These are phyloP conservation scores for Phyllotis vaccarum DNA, from an alignment of 2,797 vertebrate species.

Conservation along the genomic window DNA sequence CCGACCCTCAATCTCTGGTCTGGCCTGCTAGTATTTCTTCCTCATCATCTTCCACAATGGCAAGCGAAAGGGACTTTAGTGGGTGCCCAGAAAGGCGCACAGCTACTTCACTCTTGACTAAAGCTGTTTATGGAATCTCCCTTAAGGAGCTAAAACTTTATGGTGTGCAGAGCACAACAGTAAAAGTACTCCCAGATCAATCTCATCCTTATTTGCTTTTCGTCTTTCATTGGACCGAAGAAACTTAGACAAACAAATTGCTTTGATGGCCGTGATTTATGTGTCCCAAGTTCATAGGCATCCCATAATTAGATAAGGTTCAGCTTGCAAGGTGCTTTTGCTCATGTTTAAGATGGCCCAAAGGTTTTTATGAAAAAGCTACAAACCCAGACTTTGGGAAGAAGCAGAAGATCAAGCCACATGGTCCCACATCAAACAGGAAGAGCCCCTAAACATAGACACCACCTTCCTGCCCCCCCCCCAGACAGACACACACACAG, in stretches of 20 bases:
- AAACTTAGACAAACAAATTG: constrained; percentile 79
- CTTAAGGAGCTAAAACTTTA: constrained; percentile 84
- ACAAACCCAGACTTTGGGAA: constrained; percentile 79
- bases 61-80: constrained; percentile 64
- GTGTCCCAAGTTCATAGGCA: constrained; percentile 83
- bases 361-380: constrained; percentile 82
- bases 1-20: not conserved
- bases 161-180: not conserved
- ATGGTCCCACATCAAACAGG: constrained; percentile 70
- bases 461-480: constrained; percentile 26
- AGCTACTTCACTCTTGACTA: constrained; percentile 78
- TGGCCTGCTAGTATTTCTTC: constrained; percentile 72
- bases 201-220: constrained; percentile 51
- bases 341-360: constrained; percentile 83
- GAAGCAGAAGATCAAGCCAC: constrained; percentile 73
- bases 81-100: constrained; percentile 64
- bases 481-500: not conserved
- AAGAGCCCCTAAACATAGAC: constrained; percentile 59
- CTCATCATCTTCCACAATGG: constrained; percentile 15
- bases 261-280: constrained; percentile 86
- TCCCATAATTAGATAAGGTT: constrained; percentile 87
- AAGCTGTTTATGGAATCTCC: constrained; percentile 82
- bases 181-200: constrained; percentile 64
- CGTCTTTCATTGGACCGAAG: constrained; percentile 73
- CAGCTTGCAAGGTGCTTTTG: constrained; percentile 86